These are phyloP conservation scores for Philantomba maxwellii DNA, from an alignment of 2,113 vertebrate genomes.

Conservation along the genomic window DNA sequence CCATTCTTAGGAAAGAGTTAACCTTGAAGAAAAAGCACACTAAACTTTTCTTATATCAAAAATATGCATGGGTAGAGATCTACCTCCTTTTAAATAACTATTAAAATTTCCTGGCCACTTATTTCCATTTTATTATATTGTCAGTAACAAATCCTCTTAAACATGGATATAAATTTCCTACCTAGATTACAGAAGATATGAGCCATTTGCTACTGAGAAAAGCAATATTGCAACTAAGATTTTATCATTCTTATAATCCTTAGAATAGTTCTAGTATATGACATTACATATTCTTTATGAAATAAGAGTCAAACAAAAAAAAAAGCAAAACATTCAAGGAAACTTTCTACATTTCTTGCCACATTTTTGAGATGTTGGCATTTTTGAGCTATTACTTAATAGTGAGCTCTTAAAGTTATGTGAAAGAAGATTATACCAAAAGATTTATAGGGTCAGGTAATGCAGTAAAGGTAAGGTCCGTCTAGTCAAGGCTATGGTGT, in stretches of 20 bases:
- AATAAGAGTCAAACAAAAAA: constrained; percentile 53
- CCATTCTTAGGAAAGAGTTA: constrained; percentile 36
- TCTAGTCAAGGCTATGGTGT: no score
- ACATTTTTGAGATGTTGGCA: not conserved
- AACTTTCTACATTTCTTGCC: not conserved
- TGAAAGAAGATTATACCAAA: constrained; percentile 1
- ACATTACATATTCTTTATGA: constrained; percentile 36
- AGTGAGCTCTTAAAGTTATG: constrained; percentile 10
- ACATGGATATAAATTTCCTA: constrained; percentile 75
- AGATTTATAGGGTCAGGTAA: not conserved
- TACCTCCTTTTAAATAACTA: constrained; percentile 62
- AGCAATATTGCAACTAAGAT: constrained; percentile 64
- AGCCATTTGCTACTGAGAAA: constrained; percentile 68
- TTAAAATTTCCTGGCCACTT: constrained; percentile 73
- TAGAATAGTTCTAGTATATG: constrained; percentile 46
- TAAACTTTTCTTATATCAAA: constrained; percentile 59
- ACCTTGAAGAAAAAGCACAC: constrained; percentile 12
- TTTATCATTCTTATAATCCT: constrained; percentile 43
- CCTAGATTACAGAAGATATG: constrained; percentile 71
- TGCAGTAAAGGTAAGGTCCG: not conserved
- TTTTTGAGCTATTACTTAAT: constrained; percentile 3
- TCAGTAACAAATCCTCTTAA: constrained; percentile 77
- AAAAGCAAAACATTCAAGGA: constrained; percentile 38
- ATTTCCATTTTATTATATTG: constrained; percentile 78
- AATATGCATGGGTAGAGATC: constrained; percentile 49